These are phyloP conservation scores for Pseudorectes ferrugineus DNA, from an alignment of 2,113 vertebrate species.

Conservation along the genomic window DNA sequence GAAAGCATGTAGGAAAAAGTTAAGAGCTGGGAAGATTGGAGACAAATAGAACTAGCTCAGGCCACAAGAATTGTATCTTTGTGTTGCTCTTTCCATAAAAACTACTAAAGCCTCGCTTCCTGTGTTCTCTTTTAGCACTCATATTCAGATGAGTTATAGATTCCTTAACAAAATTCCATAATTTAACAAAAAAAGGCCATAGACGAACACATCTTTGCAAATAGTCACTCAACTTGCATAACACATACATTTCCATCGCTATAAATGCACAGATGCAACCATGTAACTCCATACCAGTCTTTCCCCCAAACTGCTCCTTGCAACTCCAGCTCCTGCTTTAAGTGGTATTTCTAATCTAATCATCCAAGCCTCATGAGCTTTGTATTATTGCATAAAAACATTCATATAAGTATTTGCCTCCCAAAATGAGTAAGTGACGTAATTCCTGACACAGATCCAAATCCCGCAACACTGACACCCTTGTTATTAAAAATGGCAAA, in stretches of 20 bases:
- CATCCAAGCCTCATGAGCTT: neutral
- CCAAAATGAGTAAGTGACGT: neutral
- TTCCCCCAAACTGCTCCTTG: neutral
- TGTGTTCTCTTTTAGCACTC: neutral
- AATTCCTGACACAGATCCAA: neutral
- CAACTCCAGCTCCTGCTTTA: neutral
- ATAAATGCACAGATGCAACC: neutral
- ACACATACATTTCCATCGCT: neutral
- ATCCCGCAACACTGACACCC: accelerated
- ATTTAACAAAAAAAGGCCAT: neutral
- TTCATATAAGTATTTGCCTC: neutral
- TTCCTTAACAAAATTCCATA: neutral
- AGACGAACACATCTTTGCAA: neutral
- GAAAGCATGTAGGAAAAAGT: neutral
- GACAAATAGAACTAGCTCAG: neutral
- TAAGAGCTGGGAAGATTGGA: neutral
- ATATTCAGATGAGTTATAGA: neutral
- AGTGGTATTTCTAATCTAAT: neutral
- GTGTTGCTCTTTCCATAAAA: neutral
- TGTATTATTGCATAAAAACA: neutral
- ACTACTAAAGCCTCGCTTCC: neutral
- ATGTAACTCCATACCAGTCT: neutral
- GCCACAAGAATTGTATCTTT: neutral
- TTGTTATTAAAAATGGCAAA: neutral
- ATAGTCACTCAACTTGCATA: neutral